phyloP scores from a whole-genome alignment of 2,888 invertebrate species.

The Uloborus plumipes region DNA sequence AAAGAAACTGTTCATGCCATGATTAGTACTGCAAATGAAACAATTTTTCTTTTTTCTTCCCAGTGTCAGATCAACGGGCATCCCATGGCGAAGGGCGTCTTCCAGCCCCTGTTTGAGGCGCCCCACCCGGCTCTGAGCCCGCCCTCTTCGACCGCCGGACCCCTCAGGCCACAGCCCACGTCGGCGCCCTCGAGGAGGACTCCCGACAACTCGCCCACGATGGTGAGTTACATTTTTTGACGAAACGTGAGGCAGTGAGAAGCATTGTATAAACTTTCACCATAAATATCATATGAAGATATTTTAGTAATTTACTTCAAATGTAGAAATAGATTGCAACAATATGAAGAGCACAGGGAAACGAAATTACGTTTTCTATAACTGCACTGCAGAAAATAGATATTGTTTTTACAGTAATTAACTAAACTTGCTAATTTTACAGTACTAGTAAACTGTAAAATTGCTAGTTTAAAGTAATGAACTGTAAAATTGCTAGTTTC shows the following conservation, averaged over 20 bases:
- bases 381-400: too few relatives aligned
- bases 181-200: slow-evolving; percentile 30
- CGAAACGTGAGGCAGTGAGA: background rate
- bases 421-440: too few relatives aligned
- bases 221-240: slow-evolving; percentile 17
- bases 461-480: too few relatives aligned
- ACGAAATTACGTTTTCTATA: too few relatives aligned
- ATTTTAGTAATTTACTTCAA: background rate
- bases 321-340: too few relatives aligned
- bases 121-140: slow-evolving; percentile 16
- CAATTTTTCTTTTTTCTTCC: background rate
- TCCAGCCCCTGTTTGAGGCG: slow-evolving; percentile 42
- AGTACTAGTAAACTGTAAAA: too few relatives aligned
- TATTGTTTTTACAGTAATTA: too few relatives aligned
- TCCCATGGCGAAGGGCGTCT: slow-evolving; percentile 36
- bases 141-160: slow-evolving; percentile 23
- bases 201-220: slow-evolving; percentile 23
- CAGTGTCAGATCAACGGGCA: slow-evolving; percentile 65
- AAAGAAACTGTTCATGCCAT: too few relatives aligned
- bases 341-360: too few relatives aligned
- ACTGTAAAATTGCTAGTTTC: too few relatives aligned
- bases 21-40: too few relatives aligned
- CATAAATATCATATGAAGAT: background rate
- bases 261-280: background rate
- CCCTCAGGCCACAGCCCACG: slow-evolving; percentile 29